These are phyloP conservation scores for Tortrix viridana DNA, from an alignment of 2,888 invertebrate species.

Conservation along the genomic window DNA sequence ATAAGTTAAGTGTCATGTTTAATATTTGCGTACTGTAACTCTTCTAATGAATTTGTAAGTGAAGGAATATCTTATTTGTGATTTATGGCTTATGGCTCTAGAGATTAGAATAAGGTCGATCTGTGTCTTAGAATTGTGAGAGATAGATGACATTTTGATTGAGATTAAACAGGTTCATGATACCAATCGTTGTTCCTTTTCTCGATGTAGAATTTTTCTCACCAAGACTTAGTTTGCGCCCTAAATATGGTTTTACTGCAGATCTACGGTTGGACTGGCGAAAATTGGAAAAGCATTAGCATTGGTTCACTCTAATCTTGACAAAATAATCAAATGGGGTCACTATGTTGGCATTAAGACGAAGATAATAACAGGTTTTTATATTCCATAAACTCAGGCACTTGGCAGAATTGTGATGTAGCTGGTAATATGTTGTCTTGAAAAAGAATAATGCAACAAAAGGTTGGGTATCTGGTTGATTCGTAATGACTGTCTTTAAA, in stretches of 20 bases:
- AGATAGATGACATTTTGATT: conserved; percentile 22
- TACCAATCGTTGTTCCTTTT: conserved; percentile 29
- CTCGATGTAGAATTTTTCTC: conserved; percentile 16
- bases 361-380: conserved; percentile 6
- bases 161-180: conserved; percentile 21
- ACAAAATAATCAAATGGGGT: conserved; percentile 24
- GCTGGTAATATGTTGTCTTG: too few species aligned
- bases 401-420: conserved; percentile 5
- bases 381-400: background rate
- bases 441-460: too few species aligned
- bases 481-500: too few species aligned
- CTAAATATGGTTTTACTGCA: conserved; percentile 9
- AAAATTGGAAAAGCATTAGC: conserved; percentile 18
- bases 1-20: conserved; percentile 64
- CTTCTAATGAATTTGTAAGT: conserved; percentile 54
- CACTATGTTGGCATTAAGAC: conserved; percentile 9
- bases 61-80: conserved; percentile 21
- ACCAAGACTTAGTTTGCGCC: conserved; percentile 6
- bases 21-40: conserved; percentile 41
- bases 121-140: conserved; percentile 23
- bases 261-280: conserved; percentile 15
- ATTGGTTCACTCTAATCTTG: conserved; percentile 11
- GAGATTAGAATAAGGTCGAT: conserved; percentile 26
- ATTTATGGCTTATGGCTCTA: conserved; percentile 15
- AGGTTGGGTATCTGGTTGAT: too few species aligned